Conservation (phyloP, 2,113 vertebrate species). For the Athene noctua region DNA sequence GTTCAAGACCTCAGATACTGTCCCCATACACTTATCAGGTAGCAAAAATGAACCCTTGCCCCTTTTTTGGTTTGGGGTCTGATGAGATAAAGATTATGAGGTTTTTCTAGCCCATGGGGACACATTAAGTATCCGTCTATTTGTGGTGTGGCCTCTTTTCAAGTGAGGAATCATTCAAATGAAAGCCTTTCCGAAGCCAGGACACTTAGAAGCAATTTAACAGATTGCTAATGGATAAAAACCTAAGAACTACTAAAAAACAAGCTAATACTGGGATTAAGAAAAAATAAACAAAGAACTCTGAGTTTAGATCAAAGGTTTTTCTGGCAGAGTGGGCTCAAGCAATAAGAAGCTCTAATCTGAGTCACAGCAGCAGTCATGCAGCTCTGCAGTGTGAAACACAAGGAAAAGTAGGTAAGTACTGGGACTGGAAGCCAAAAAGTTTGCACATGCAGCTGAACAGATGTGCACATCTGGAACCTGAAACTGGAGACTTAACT, state of each 20-base stretch:
- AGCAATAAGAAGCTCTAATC: background rate
- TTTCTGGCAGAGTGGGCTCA: background rate
- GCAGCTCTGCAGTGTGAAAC: background rate
- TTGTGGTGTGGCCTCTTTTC: background rate
- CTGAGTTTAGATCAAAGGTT: background rate
- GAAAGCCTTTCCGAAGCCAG: background rate
- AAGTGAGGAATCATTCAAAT: background rate
- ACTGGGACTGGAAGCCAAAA: background rate
- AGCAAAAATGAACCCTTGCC: background rate
- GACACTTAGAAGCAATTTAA: background rate
- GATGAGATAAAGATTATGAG: background rate
- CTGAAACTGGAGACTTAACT: background rate
- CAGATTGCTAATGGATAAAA: background rate
- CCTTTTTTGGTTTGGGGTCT: accelerated
- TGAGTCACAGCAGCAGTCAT: background rate
- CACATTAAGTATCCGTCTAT: background rate
- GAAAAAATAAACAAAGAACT: background rate
- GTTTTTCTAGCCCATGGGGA: background rate
- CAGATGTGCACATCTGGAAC: background rate
- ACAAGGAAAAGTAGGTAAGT: background rate
- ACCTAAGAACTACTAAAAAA: background rate
- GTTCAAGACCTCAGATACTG: background rate
- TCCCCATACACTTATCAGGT: background rate
- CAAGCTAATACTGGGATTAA: background rate
- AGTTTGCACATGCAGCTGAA: background rate